These are phyloP conservation scores for Ophion ventricosus DNA, from an alignment of 2,888 invertebrate species.

Conservation along the genomic window DNA sequence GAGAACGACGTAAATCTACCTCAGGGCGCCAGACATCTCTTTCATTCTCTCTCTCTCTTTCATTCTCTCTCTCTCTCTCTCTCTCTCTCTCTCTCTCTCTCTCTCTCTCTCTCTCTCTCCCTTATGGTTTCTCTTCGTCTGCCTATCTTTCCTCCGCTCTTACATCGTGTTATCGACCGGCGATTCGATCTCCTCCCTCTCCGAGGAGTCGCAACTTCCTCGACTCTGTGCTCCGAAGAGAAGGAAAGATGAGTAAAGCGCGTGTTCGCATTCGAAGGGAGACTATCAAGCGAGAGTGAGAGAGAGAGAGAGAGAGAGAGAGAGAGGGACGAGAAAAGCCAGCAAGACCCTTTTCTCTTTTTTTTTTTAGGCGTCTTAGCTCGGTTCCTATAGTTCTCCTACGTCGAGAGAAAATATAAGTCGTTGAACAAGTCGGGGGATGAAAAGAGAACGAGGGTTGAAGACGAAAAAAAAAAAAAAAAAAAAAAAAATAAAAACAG, in stretches of 20 bases:
- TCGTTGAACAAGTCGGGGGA: constrained; percentile 23
- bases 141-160: constrained; percentile 31
- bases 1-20: constrained; percentile 80
- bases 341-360: constrained; percentile 27
- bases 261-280: not conserved
- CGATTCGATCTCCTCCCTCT: constrained; percentile 54
- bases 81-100: constrained; percentile 6
- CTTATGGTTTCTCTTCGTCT: not conserved
- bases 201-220: constrained; percentile 43
- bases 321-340: not conserved
- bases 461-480: not conserved
- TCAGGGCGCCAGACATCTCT: constrained; percentile 72
- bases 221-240: constrained; percentile 20
- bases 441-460: constrained; percentile 21
- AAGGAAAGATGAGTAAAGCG: constrained; percentile 38
- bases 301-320: constrained; percentile 15
- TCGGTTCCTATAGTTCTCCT: constrained; percentile 38
- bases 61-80: not conserved
- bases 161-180: constrained; percentile 63
- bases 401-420: constrained; percentile 21
- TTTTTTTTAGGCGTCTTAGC: constrained; percentile 17
- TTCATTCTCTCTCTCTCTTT: constrained; percentile 47
- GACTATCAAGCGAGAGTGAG: constrained; percentile 12
- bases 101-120: no score
- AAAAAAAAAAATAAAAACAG: not conserved